phyloP scores from a whole-genome alignment of 2,888 invertebrate species.

The Pandemis heparana region DNA sequence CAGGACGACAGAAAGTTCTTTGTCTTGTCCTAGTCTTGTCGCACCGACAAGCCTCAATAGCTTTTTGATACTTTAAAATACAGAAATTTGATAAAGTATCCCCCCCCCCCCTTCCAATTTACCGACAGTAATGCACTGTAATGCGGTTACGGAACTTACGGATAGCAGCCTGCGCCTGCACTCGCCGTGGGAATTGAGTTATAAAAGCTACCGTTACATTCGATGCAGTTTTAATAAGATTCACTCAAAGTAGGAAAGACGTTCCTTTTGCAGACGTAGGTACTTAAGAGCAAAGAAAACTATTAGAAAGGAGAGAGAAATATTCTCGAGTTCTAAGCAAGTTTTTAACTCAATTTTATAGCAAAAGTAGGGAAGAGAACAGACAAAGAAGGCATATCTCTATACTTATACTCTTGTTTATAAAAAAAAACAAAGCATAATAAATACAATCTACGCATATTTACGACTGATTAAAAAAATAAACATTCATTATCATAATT shows the following conservation, averaged over 20 bases:
- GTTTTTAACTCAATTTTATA: too few relatives aligned
- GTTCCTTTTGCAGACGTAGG: neutral
- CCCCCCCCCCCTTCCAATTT: neutral
- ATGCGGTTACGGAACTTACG: slow-evolving; percentile 14
- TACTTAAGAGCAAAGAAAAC: neutral
- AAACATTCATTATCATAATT: neutral
- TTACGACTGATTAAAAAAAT: neutral
- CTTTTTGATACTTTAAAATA: neutral
- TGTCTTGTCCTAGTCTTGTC: too few relatives aligned
- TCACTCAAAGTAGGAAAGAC: neutral
- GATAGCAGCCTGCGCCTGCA: neutral
- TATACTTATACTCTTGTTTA: too few relatives aligned
- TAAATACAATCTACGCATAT: neutral
- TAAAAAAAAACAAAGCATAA: neutral
- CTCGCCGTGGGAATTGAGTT: slow-evolving; percentile 24
- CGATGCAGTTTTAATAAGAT: neutral
- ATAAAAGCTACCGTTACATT: slow-evolving; percentile 11
- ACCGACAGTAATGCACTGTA: slow-evolving; percentile 2
- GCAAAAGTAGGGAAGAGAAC: too few relatives aligned
- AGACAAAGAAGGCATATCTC: too few relatives aligned
- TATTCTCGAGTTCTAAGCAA: too few relatives aligned
- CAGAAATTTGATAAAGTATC: neutral
- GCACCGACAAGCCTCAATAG: neutral
- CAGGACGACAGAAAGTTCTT: too few relatives aligned
- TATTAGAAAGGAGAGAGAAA: neutral